Evolutionary conservation across 1,140 invertebrate genomes (phyloP), one percentile per base, ranked within the genome.

Genomic region (Anthonomus grandis): DNA sequence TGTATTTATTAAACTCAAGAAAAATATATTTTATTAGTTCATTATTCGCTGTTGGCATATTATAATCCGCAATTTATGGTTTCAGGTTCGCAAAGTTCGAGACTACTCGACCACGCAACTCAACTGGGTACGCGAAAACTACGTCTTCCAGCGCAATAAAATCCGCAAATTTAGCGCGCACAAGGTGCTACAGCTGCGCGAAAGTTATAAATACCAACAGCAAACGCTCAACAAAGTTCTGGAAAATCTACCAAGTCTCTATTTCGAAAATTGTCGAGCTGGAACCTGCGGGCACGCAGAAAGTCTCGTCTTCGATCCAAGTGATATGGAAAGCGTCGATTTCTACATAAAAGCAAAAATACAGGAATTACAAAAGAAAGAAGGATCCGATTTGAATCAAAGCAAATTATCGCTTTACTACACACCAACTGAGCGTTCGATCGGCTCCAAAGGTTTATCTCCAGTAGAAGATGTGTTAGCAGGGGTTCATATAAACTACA

Each of bases 161-260:
- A 93, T 97, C 48, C 80, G 93, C 12, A 96, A 97, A 72, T 97
- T 96, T 76, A 93, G 91, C 72, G 85, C 90, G 0, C 89, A 94
- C 67, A 93, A 97, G 72, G 84, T 95, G 25, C 74, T 95, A 12
- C 80, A 90, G 39, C 76, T 96, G 3, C 83, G 92, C 5, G 93
- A 96, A 73, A 91, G 90, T 4, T 96, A 94, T 80, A 96, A 96
- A 74, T 91, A 94, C 66, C 92, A 95, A 71, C 93, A 96, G 71
- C 90, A 93, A 73, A 93, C 93, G 3, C 74, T 97, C 5, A 93
- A 95, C 74, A 96, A 96, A 72, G 87, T 97, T 1, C 71, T 97
- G 25, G 94, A 97, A 70, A 95, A 93, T 69, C 77, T 97, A 62
- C 93, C 93, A n/a, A 90, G 84, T 66, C 76, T 94, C 6, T 91